Percentiles rank a stretch among this genome's conserved stretches.
These are phyloP conservation scores for Brachionus sp. DNA, from an alignment of 1,140 invertebrate genomes.

Conservation along the genomic window DNA sequence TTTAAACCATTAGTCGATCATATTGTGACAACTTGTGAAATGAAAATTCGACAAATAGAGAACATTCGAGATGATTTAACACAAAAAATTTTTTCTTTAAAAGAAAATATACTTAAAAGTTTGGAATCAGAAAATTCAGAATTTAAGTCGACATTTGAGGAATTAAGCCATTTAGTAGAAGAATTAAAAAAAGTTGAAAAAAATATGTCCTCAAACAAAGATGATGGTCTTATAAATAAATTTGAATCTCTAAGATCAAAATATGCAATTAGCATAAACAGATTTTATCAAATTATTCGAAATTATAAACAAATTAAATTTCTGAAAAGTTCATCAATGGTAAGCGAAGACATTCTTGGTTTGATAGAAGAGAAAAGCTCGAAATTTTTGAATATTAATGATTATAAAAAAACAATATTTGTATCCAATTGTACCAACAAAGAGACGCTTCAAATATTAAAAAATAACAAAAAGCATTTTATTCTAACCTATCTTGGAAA, in stretches of 20 bases:
- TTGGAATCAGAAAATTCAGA: background rate
- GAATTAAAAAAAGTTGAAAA: background rate
- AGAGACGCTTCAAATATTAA: background rate
- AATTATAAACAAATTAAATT: constrained; percentile 6
- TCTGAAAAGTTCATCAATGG: background rate
- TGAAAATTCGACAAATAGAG: background rate
- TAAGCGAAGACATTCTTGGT: background rate
- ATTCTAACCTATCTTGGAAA: background rate
- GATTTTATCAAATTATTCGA: background rate
- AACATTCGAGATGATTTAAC: background rate
- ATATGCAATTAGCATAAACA: background rate
- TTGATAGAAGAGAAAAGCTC: background rate
- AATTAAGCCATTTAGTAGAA: background rate
- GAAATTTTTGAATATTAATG: background rate
- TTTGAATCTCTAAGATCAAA: background rate
- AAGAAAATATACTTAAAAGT: background rate
- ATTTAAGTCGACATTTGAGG: background rate
- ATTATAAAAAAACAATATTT: background rate
- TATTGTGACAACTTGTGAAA: background rate
- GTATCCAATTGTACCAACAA: background rate
- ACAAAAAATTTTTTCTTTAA: background rate
- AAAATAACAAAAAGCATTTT: constrained; percentile 3
- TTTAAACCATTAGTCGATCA: background rate
- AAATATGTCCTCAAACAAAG: background rate
- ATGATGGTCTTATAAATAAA: background rate